Conservation (phyloP, 2,113 vertebrate species). For the Forbesichthys papilliferus region DNA sequence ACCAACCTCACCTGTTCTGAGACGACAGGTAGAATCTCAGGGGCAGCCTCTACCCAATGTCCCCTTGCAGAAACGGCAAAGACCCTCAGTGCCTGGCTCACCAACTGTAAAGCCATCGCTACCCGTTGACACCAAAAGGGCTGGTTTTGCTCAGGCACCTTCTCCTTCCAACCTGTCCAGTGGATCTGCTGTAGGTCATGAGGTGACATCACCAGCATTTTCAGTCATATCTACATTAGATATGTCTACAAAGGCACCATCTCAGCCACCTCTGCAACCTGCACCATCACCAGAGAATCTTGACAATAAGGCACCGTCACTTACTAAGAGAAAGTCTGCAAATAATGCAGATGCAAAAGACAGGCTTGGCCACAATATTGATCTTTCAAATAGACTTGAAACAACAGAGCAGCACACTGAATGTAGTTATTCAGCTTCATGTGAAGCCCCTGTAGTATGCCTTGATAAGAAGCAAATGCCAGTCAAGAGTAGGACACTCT, state of each 20-base stretch:
- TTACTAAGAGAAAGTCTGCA: constrained; percentile 52
- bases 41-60: background rate
- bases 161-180: constrained; percentile 4
- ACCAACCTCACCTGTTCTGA: constrained; percentile 18
- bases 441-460: constrained; percentile 7
- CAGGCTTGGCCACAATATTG: constrained; percentile 26
- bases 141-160: constrained; percentile 19
- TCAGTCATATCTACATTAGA: constrained; percentile 62
- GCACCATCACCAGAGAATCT: constrained; percentile 20
- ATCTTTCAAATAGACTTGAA: constrained; percentile 48
- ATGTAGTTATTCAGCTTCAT: background rate
- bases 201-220: constrained; percentile 64
- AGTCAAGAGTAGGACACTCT: constrained; percentile 5
- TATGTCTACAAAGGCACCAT: constrained; percentile 63
- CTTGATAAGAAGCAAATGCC: background rate
- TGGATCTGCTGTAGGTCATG: constrained; percentile 31
- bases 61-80: constrained; percentile 11
- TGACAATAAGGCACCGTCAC: constrained; percentile 48
- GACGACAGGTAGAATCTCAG: constrained; percentile 17
- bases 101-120: constrained; percentile 7
- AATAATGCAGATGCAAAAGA: constrained; percentile 19
- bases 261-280: constrained; percentile 4
- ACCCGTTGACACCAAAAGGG: constrained; percentile 12
- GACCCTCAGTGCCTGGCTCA: background rate
- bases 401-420: constrained; percentile 20